These are phyloP conservation scores for Sinocyclocheilus anophthalmus DNA, from an alignment of 2,113 vertebrate species.

Conservation along the genomic window DNA sequence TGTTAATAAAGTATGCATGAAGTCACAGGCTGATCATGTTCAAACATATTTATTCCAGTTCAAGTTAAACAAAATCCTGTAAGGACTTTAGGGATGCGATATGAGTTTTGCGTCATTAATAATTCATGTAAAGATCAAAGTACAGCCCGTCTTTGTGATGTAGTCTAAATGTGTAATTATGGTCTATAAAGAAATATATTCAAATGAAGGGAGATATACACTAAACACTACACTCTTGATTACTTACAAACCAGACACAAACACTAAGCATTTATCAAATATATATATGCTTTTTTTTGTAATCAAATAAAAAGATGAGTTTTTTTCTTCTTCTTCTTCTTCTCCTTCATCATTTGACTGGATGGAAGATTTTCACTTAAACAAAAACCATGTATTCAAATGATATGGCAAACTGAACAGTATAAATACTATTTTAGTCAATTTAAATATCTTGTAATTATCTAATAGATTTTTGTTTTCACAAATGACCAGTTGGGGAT, in stretches of 20 bases:
- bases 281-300: too few relatives aligned
- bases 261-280: not conserved
- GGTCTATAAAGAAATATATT: not conserved
- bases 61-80: not conserved
- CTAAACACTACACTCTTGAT: not conserved
- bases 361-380: too few relatives aligned
- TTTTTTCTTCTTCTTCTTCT: too few relatives aligned
- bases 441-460: too few relatives aligned
- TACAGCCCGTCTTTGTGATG: not conserved
- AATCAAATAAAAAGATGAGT: too few relatives aligned
- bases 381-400: too few relatives aligned
- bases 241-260: not conserved
- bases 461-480: too few relatives aligned
- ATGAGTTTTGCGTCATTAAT: not conserved
- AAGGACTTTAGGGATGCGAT: not conserved
- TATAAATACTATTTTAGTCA: too few relatives aligned
- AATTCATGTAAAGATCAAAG: conserved; percentile 4
- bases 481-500: too few relatives aligned
- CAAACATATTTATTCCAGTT: conserved; percentile 3
- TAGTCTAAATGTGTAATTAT: conserved; percentile 2
- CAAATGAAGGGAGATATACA: not conserved
- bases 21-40: conserved; percentile 17
- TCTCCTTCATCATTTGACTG: too few relatives aligned
- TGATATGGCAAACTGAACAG: too few relatives aligned
- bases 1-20: conserved; percentile 5